These are phyloP conservation scores for Epinephelus cyanopodus DNA, from an alignment of 2,113 vertebrate genomes.

Conservation along the genomic window DNA sequence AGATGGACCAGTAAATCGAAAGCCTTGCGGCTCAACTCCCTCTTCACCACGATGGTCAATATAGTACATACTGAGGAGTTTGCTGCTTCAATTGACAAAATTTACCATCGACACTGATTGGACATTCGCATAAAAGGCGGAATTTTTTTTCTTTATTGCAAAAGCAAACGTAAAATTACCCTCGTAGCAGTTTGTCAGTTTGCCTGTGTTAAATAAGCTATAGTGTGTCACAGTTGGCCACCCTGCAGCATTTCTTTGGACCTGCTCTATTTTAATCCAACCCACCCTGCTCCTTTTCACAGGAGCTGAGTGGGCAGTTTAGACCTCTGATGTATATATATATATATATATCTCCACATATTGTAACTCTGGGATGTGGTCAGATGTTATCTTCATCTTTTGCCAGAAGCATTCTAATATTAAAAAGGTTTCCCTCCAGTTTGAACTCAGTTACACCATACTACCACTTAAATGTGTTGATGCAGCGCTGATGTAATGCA, in stretches of 20 bases:
- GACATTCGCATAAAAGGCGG: no score
- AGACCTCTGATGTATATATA: conserved; percentile 9
- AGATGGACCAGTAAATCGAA: no score
- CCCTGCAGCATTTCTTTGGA: conserved; percentile 27
- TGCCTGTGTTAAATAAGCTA: conserved; percentile 11
- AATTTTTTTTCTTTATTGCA: no score
- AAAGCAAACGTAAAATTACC: neutral
- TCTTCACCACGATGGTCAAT: no score
- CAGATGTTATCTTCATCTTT: conserved; percentile 40
- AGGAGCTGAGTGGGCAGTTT: conserved; percentile 52
- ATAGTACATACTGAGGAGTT: no score
- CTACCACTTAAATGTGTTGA: conserved; percentile 43
- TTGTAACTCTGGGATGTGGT: conserved; percentile 29
- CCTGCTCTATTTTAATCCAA: conserved; percentile 33
- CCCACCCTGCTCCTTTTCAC: conserved; percentile 16
- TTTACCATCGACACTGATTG: no score
- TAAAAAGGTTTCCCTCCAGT: conserved; percentile 38
- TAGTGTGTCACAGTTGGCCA: conserved; percentile 30
- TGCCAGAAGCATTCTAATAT: conserved; percentile 42
- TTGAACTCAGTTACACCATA: conserved; percentile 35
- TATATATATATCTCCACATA: conserved; percentile 25
- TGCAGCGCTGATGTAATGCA: conserved; percentile 48
- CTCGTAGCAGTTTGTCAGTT: neutral
- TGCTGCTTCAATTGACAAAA: no score
- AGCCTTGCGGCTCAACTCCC: no score